phyloP scores from a whole-genome alignment of 2,888 invertebrate species.

The Alcis repandata region DNA sequence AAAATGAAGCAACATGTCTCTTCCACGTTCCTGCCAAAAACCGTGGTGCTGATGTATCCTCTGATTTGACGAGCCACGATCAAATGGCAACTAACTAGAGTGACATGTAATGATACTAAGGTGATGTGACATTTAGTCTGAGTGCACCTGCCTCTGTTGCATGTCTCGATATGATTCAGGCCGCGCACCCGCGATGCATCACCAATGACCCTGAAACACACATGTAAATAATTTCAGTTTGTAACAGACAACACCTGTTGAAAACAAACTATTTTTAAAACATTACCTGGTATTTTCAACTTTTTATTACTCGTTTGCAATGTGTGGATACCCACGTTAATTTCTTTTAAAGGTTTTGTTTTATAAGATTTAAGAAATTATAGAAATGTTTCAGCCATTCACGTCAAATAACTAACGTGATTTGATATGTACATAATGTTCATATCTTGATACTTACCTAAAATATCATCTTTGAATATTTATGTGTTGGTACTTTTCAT shows the following conservation, averaged over 20 bases:
- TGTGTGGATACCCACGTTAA: not conserved
- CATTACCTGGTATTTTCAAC: slow-evolving; percentile 20
- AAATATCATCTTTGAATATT: not conserved
- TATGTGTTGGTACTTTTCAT: not conserved
- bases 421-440: not conserved
- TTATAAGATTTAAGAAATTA: too few relatives aligned
- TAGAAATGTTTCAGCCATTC: too few relatives aligned
- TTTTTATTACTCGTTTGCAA: slow-evolving; percentile 10
- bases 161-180: slow-evolving; percentile 41
- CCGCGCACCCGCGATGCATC: slow-evolving; percentile 34
- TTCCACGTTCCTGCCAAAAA: too few relatives aligned
- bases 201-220: slow-evolving; percentile 41
- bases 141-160: slow-evolving; percentile 37
- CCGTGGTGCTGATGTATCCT: too few relatives aligned
- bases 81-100: too few relatives aligned
- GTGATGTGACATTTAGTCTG: slow-evolving; percentile 3
- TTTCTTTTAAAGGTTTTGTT: not conserved
- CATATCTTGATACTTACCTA: not conserved
- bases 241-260: slow-evolving; percentile 42
- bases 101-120: not conserved
- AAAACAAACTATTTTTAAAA: slow-evolving; percentile 37
- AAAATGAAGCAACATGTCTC: too few relatives aligned
- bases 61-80: too few relatives aligned
- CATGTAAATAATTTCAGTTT: slow-evolving; percentile 25
- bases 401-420: too few relatives aligned